Evolutionary conservation across 2,888 invertebrate genomes (phyloP), one percentile per base, ranked within the genome.

Genomic region (Bombylius major): DNA sequence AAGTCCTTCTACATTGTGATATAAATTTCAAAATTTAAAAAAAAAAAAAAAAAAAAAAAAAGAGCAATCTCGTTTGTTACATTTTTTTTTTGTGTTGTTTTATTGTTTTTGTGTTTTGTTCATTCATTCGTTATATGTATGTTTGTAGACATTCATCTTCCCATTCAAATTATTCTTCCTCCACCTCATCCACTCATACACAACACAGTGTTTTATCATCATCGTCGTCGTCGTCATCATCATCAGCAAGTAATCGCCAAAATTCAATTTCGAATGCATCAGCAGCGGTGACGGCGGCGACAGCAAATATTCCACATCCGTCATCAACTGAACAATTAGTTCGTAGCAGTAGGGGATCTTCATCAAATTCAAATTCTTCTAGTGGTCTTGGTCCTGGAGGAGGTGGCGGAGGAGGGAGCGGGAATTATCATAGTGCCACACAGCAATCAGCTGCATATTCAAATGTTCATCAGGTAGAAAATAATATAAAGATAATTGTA

Each of bases 91-190:
- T 23, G 23, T 23, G 23, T 23, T 23, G 23, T 23, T 23, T 23
- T 23, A 23, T 23, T 23, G 23, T 23, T 23, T 23, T 23, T 23
- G 23, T 23, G 23, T 23, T 23, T 23, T 23, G 23, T 23, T 23
- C 23, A 23, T 23, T 23, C 23, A 23, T 23, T 23, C 23, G 23
- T 23, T 23, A 3, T 23, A 23, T 23, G 23, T 23, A 23, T 23
- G 23, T 23, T 23, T 59, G 57, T 62, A 65, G 65, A 64, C 64
- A 64, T 58, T 62, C 65, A 63, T 62, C 64, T 58, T 58, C 62
- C 57, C 66, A 76, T 76, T 75, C 75, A 77, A 60, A 63, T 61
- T 64, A 60, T 62, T 59, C 63, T 59, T 62, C 62, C 61, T 60
- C 62, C 61, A 62, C 60, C 56, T 60, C 62, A 50, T 61, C 64